Base-by-base conservation (phyloP, 1,140 invertebrate species). In the Microplitis mediator region DNA sequence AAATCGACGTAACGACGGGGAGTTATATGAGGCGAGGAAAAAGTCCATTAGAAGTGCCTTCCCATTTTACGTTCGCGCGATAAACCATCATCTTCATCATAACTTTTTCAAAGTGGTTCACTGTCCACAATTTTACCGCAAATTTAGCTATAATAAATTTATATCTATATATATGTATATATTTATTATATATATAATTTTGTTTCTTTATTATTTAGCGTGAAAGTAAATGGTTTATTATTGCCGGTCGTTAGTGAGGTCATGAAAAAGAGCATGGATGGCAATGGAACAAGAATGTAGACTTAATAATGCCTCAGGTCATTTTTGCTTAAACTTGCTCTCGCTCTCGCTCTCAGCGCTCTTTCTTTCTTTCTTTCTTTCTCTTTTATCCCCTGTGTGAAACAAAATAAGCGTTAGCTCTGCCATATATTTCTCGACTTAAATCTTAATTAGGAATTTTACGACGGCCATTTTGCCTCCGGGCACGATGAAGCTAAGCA, bases 381-480 rank as follows among this genome's bases (percentile, higher is more conserved):
- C 9, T 13, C 23, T 45, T 14, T 23, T 52, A 32, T 52, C 52
- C 50, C 52, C 52, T 68, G 4, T 23, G 32, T 35, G 23, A 68
- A 54, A 32, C 50, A 32, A 35, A 68, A 54, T 35, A 68, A 51
- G 32, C 32, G 66, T 35, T 68, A n/a, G 36, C 50, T 45, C 32
- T 32, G n/a, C 63, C 66, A 45, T 16, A 54, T 54, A 68, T 68
- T 54, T 68, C 52, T 68, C 66, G 51, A 51, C 66, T 54, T 68
- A 68, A 56, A 68, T 68, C 66, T 68, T 68, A 68, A 68, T 68
- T 52, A 68, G 66, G 66, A 68, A 68, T 68, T 68, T 68, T 54
- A 68, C 66, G 66, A 68, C 50, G 66, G 52, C 50, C 32, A 68
- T 54, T 54, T 68, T 68, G 50, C 32, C 66, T 16, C 50, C 23